A percentile compares a stretch with the other conserved stretches of the same genome.
These are phyloP conservation scores for Drosophila mercatorum DNA, from an alignment of 2,888 invertebrate genomes.

Conservation along the genomic window DNA sequence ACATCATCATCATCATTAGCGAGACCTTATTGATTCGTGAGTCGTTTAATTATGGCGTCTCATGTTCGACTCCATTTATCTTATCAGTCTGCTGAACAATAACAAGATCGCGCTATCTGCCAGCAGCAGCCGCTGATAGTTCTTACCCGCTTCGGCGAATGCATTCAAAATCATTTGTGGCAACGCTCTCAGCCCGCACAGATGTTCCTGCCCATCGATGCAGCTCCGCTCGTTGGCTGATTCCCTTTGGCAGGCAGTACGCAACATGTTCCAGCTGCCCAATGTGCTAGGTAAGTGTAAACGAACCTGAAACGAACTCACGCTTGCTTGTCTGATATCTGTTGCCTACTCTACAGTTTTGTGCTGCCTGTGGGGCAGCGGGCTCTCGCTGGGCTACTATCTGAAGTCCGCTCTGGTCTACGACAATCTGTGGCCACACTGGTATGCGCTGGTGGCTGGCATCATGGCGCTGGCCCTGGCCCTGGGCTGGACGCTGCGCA, in stretches of 20 bases:
- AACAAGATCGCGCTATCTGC: slow-evolving; percentile 35
- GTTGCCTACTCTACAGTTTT: slow-evolving; percentile 41
- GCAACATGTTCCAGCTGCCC: slow-evolving; percentile 57
- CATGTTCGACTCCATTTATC: slow-evolving; percentile 41
- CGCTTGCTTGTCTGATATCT: not conserved
- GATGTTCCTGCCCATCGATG: slow-evolving; percentile 43
- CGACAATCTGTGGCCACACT: slow-evolving; percentile 75
- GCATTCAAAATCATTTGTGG: slow-evolving; percentile 44
- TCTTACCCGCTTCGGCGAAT: slow-evolving; percentile 14
- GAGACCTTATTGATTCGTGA: slow-evolving; percentile 15
- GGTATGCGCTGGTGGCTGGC: slow-evolving; percentile 68
- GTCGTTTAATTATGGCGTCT: slow-evolving; percentile 45
- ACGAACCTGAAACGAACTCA: not conserved
- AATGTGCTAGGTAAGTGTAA: slow-evolving; percentile 56
- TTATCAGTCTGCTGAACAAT: slow-evolving; percentile 29
- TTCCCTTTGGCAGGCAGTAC: slow-evolving; percentile 52
- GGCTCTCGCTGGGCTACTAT: slow-evolving; percentile 76
- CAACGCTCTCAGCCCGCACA: slow-evolving; percentile 33
- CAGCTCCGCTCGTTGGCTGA: slow-evolving; percentile 34
- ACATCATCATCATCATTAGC: not conserved
- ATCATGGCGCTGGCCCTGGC: slow-evolving; percentile 53
- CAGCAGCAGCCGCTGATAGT: slow-evolving; percentile 22
- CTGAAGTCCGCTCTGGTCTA: slow-evolving; percentile 76
- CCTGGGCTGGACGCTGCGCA: slow-evolving; percentile 73
- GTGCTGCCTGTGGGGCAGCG: slow-evolving; percentile 73